Evolutionary conservation across 1,140 invertebrate genomes (phyloP).

Genomic region (Drosophila lowei): DNA sequence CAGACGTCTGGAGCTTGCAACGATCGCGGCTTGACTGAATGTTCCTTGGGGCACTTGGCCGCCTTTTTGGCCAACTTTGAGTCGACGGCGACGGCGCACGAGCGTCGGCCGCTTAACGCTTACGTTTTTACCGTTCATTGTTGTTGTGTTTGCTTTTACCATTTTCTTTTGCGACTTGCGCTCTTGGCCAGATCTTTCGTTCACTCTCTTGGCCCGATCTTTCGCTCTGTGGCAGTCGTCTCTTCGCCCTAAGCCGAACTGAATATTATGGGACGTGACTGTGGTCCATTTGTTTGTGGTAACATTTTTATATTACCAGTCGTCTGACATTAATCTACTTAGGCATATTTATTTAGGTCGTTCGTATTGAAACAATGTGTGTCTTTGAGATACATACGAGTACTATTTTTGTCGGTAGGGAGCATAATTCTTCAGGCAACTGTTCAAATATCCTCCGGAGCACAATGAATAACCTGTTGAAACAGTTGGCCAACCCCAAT

Average conservation of each 20-base stretch:
- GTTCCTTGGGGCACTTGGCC: conserved; percentile 67
- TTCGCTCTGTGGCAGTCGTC: conserved; percentile 17
- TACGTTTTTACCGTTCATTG: conserved; percentile 64
- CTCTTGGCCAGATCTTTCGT: conserved; percentile 36
- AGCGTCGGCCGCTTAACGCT: conserved; percentile 29
- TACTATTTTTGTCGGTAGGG: conserved; percentile 9
- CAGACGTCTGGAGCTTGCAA: conserved; percentile 69
- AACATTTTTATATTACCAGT: conserved; percentile 52
- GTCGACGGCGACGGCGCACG: conserved; percentile 42
- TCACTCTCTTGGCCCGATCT: conserved; percentile 13
- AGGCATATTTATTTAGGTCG: conserved; percentile 65
- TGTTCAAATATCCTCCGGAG: conserved; percentile 42
- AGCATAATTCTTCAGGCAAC: conserved; percentile 34
- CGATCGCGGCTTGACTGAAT: conserved; percentile 79
- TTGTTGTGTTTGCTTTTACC: conserved; percentile 71
- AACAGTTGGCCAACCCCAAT: conserved; percentile 36
- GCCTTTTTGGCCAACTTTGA: conserved; percentile 78
- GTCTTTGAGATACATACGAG: neutral
- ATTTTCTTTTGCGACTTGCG: conserved; percentile 66
- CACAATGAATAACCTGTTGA: conserved; percentile 14
- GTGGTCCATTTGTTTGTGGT: conserved; percentile 63
- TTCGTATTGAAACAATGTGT: conserved; percentile 58
- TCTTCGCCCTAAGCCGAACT: conserved; percentile 12
- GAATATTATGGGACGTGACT: conserved; percentile 47
- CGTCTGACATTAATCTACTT: conserved; percentile 68